phyloP scores from a whole-genome alignment of 2,797 vertebrate genomes.

The Babyrousa celebensis region DNA sequence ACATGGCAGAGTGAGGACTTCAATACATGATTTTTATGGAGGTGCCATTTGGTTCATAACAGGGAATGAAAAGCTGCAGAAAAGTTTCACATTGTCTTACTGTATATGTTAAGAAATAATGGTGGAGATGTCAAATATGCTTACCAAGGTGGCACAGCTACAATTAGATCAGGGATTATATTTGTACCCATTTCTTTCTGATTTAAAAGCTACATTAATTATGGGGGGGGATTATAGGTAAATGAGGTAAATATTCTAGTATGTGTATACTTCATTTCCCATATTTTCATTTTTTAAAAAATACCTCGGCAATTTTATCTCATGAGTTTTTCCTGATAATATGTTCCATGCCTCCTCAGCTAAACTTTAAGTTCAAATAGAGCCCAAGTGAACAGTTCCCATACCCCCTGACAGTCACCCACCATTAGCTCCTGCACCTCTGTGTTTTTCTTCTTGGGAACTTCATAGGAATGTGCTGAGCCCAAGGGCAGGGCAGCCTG shows the following conservation, averaged over 20 bases:
- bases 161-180: not conserved
- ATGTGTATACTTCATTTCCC: not conserved
- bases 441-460: not conserved
- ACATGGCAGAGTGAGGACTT: not conserved
- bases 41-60: not conserved
- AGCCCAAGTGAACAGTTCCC: not conserved
- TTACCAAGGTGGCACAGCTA: not conserved
- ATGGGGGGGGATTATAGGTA: not conserved
- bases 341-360: not conserved
- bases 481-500: not conserved
- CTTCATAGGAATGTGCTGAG: not conserved
- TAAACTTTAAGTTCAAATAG: not conserved
- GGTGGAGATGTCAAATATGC: not conserved
- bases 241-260: not conserved
- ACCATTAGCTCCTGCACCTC: accelerated
- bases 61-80: not conserved
- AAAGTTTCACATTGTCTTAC: not conserved
- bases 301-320: not conserved
- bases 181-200: not conserved
- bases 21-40: not conserved
- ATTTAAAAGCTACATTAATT: not conserved
- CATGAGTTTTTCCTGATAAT: not conserved
- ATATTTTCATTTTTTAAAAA: not conserved
- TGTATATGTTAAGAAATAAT: slow-evolving; percentile 11
- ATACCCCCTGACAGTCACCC: accelerated